Conservation (phyloP, 92 coral and sea anemone genomes). For the Phymanthus crucifer region DNA sequence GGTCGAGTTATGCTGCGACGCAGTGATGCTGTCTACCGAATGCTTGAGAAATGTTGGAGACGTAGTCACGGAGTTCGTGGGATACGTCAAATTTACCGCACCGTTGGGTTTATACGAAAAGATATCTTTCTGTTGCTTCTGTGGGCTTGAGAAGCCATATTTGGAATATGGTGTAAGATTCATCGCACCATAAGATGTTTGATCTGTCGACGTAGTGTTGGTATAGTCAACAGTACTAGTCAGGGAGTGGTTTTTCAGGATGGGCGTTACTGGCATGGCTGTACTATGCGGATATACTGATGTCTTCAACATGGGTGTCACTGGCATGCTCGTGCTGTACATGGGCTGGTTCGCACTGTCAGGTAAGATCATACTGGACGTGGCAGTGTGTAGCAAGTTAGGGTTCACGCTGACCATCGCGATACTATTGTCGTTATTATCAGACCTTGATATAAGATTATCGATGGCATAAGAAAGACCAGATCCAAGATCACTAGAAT, state of each 20-base stretch:
- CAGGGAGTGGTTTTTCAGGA: constrained; percentile 4
- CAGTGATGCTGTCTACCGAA: constrained; percentile 82
- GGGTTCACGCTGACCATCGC: constrained; percentile 87
- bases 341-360: constrained; percentile 19
- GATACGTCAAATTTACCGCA: background rate
- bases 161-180: constrained; percentile 12
- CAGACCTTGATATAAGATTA: constrained; percentile 78
- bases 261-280: constrained; percentile 8
- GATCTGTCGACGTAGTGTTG: constrained; percentile 14
- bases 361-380: constrained; percentile 36
- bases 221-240: background rate
- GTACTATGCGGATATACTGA: background rate
- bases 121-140: constrained; percentile 35
- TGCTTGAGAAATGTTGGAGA: constrained; percentile 73
- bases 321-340: constrained; percentile 20
- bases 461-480: constrained; percentile 85
- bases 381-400: constrained; percentile 65
- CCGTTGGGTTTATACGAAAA: constrained; percentile 39
- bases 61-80: constrained; percentile 25
- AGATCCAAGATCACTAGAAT: constrained; percentile 69
- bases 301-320: constrained; percentile 9
- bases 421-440: constrained; percentile 62
- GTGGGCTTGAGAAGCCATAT: constrained; percentile 31
- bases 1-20: constrained; percentile 60
- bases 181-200: background rate